Base-by-base conservation (phyloP, 2,888 invertebrate species). In the Auanema sp. region DNA sequence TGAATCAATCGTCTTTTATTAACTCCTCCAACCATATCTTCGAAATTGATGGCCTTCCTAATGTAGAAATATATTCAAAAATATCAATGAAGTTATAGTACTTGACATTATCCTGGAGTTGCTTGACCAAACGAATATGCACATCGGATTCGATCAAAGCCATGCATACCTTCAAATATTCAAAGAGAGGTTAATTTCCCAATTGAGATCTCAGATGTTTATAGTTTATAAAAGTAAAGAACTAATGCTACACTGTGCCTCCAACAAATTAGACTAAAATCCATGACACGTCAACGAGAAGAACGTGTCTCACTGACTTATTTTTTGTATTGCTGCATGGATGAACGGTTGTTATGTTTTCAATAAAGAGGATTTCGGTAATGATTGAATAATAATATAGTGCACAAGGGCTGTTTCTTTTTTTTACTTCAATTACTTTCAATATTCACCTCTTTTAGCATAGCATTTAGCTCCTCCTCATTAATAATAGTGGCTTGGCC, bases 1-100 rank as follows among this genome's bases (percentile, higher is more conserved):
- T 98, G 97, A 79, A 98, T 98, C 92, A 98, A 94, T 64, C 95
- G 89, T 58, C 97, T 88, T 84, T 98, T 98, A 85, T 98, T 99
- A 54, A 98, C 90, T 8, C 98, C 98, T 43, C 87, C 88, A 24
- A 96, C 96, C 94, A 98, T 98, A 85, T 98, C 98, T 84, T 98
- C 97, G 86, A 98, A 98, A 86, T 98, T 95, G 85, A 99, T 97
- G 71, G 74, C 65, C 25, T 76, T 79, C 58, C 80, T 81, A 40
- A 41, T 77, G 69, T 64, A 67, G 68, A 33, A 21, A 14, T 16
- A 50, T 16, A 3, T 44, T n/a, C 25, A 24, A 23, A 47, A 21
- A 21, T 5, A 3, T 6, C 10, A 5, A 8, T 6, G 47, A 16
- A 47, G 6, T 5, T 5, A 47, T 14, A 50, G 76, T 79, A 86